phyloP scores from a whole-genome alignment of 2,797 vertebrate genomes.

The Enteromius mattozi region DNA sequence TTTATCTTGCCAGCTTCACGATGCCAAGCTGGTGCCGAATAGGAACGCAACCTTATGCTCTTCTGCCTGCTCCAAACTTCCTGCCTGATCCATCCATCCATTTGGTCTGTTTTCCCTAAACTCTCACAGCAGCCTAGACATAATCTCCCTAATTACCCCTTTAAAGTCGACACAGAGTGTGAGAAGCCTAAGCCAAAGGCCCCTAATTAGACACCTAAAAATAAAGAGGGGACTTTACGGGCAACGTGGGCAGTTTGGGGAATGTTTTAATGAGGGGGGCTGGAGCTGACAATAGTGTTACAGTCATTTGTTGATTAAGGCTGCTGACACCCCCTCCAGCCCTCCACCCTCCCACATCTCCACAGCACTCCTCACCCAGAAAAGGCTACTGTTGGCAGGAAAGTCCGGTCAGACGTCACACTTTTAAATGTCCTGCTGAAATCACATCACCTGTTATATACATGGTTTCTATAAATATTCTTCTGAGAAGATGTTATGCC shows the following conservation, averaged over 20 bases:
- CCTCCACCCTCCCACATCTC: constrained; percentile 45
- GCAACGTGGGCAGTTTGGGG: constrained; percentile 71
- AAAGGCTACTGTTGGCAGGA: constrained; percentile 51
- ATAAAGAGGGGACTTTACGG: constrained; percentile 73
- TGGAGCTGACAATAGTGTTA: constrained; percentile 71
- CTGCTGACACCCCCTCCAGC: constrained; percentile 63
- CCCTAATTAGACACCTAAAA: constrained; percentile 78
- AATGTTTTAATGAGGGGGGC: constrained; percentile 79
- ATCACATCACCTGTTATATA: constrained; percentile 1
- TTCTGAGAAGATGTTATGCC: constrained; percentile 7
- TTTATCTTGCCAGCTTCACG: constrained; percentile 26
- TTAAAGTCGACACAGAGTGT: constrained; percentile 75
- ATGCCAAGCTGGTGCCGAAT: constrained; percentile 19
- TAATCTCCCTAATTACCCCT: constrained; percentile 76
- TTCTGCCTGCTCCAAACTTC: constrained; percentile 35
- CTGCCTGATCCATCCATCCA: constrained; percentile 47
- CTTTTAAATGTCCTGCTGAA: constrained; percentile 5
- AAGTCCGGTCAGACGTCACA: constrained; percentile 32
- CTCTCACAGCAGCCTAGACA: constrained; percentile 67
- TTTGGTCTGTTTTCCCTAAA: constrained; percentile 55
- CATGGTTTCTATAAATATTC: constrained; percentile 2
- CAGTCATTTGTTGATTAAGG: constrained; percentile 74
- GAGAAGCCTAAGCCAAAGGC: constrained; percentile 67
- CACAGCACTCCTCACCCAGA: constrained; percentile 34
- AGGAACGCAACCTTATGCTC: constrained; percentile 47